A percentile compares a stretch with the other conserved stretches of the same genome.
These are phyloP conservation scores for Perodicticus potto DNA, from an alignment of 2,797 vertebrate species.

Conservation along the genomic window DNA sequence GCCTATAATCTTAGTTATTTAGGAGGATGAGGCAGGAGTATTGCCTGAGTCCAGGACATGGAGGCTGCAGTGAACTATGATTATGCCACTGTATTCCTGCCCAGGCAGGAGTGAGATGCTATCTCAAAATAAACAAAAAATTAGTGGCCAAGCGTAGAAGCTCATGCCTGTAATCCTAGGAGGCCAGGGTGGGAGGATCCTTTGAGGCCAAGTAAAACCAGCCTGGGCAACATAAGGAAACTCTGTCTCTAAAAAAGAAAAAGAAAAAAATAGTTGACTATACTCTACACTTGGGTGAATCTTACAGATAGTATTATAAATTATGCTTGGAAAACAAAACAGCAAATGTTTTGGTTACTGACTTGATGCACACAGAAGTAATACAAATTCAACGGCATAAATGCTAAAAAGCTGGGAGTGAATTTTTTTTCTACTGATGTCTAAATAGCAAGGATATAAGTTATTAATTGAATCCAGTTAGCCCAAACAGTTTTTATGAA, in stretches of 20 bases:
- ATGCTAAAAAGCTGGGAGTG: not conserved
- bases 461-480: constrained; percentile 14
- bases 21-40: too few relatives aligned
- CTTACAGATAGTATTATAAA: not conserved
- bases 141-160: not conserved
- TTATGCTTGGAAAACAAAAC: not conserved
- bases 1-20: not conserved
- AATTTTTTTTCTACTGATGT: not conserved
- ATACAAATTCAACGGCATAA: not conserved
- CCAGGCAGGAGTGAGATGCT: not conserved
- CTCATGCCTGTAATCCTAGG: not conserved
- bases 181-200: not conserved
- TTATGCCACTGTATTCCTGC: too few relatives aligned
- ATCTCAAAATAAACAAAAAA: not conserved
- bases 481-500: not conserved
- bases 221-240: not conserved
- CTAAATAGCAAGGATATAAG: not conserved
- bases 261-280: not conserved
- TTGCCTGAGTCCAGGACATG: too few relatives aligned
- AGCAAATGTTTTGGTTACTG: constrained; percentile 23
- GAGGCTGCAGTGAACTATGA: too few relatives aligned
- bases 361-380: not conserved
- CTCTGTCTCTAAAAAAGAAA: not conserved
- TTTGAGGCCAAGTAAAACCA: not conserved
- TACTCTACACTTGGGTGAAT: not conserved